Evolutionary conservation across 1,140 invertebrate genomes (phyloP), one percentile per base, ranked within the genome.

Genomic region (Anastrepha ludens): DNA sequence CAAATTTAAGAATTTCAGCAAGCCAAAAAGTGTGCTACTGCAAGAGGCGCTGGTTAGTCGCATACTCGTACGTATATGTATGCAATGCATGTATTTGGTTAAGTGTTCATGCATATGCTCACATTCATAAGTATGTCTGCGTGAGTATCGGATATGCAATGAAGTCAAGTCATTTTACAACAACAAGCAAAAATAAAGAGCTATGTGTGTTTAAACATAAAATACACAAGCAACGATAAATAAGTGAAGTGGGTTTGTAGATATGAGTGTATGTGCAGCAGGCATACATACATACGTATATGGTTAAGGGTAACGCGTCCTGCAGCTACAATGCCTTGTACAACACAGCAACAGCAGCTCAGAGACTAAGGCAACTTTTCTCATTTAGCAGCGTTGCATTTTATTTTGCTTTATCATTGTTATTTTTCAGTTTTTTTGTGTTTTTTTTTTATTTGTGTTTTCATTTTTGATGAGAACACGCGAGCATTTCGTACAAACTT

Each of bases 351-450:
- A 55, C 50, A 55, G 50, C 50, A 55, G 50, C 50, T 11, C 50
- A 55, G 50, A 55, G 6, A 55, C 50, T 55, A 39, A n/a, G 17
- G 39, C 67, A 47, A 74, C 67, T 74, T 74, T 74, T 74, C 67
- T 74, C 67, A 74, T 74, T 74, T 74, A n/a, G 67, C 41, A 8
- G 67, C 67, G 11, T 44, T 44, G 41, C 67, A 74, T 74, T 74
- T 74, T 74, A 13, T 74, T 74, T 47, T n/a, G 41, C 67, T 74
- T 47, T 44, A 74, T 44, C 67, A 62, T 62, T 62, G 11, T 17
- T 29, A 17, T 47, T 29, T 74, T 74, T 41, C 50, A 55, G 11
- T 15, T 44, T 44, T 74, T 41, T 29, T 39, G 7, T 58, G 65
- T 67, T 41, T 20, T 67, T 67, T 67, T 29, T 29, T 41, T 62